phyloP scores from a whole-genome alignment of 2,113 vertebrate species.

The Poeciliopsis prolifica region DNA sequence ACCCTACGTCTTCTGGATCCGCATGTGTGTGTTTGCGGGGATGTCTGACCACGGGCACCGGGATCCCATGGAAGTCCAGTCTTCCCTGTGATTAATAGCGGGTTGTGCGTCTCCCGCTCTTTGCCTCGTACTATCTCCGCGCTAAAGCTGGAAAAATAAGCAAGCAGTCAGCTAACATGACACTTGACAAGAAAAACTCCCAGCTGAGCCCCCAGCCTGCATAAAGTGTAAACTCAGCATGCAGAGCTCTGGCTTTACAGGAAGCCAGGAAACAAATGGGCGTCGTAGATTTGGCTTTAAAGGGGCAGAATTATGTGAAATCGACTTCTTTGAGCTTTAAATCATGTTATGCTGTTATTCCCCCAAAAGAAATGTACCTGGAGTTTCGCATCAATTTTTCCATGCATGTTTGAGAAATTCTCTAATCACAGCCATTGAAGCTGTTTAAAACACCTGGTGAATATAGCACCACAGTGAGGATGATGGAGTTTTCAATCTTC shows the following conservation, averaged over 20 bases:
- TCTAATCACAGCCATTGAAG: no score
- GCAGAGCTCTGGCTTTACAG: conserved; percentile 21
- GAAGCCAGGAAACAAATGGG: conserved; percentile 16
- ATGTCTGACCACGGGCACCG: conserved; percentile 51
- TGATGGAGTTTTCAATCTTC: no score
- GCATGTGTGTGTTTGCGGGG: conserved; percentile 27
- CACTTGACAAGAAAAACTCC: conserved; percentile 62
- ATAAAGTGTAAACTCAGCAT: conserved; percentile 29
- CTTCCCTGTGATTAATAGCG: conserved; percentile 83
- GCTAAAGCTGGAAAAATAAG: conserved; percentile 82
- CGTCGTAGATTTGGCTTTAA: conserved; percentile 9
- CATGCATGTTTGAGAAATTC: no score
- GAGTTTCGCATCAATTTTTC: no score
- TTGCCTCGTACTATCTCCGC: conserved; percentile 68
- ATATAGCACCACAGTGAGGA: no score
- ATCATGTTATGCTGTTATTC: no score
- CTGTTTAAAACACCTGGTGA: no score
- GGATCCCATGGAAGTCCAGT: conserved; percentile 73
- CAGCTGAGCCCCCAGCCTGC: conserved; percentile 6
- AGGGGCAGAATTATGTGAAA: no score
- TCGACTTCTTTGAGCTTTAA: no score
- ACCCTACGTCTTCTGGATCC: conserved; percentile 19
- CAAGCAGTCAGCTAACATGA: conserved; percentile 75
- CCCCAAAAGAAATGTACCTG: no score
- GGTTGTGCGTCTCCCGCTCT: conserved; percentile 58